A percentile compares a stretch with the other conserved stretches of the same genome.
Conservation (phyloP, 2,113 vertebrate genomes). For the Orthonyx spaldingii region DNA sequence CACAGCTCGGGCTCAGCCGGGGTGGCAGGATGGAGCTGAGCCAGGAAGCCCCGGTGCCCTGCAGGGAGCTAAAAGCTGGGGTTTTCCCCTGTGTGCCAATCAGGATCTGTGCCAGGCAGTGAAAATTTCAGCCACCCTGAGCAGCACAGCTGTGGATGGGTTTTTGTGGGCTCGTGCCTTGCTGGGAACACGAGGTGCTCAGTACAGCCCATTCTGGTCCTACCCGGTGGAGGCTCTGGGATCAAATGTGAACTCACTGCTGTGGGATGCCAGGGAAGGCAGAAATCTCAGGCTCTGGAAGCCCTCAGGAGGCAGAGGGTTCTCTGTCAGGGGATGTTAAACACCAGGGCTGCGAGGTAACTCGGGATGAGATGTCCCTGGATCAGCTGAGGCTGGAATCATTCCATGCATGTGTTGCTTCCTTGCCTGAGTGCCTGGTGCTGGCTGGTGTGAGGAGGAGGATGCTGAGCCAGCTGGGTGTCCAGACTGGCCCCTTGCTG, state of each 20-base stretch:
- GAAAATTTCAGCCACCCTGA: background rate
- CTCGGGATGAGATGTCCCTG: too few species aligned
- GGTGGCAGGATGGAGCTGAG: background rate
- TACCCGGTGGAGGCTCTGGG: background rate
- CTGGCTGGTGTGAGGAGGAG: background rate
- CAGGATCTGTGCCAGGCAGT: background rate
- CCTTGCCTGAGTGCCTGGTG: accelerated
- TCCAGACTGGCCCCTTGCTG: background rate
- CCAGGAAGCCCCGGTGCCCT: accelerated
- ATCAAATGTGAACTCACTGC: accelerated
- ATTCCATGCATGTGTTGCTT: accelerated
- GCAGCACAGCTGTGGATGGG: accelerated
- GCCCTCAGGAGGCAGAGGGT: background rate
- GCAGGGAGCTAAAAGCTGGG: background rate
- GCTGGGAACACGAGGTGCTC: accelerated
- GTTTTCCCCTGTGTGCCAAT: accelerated
- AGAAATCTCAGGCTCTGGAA: background rate
- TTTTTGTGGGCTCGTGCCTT: accelerated
- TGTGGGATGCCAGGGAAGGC: accelerated
- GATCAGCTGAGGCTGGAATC: background rate
- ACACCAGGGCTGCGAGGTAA: background rate
- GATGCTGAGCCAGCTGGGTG: background rate
- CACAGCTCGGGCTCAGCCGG: background rate
- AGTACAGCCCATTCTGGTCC: too few species aligned
- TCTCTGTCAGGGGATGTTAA: background rate